Conservation (phyloP, 2,797 vertebrate species). For the Natrix natrix region DNA sequence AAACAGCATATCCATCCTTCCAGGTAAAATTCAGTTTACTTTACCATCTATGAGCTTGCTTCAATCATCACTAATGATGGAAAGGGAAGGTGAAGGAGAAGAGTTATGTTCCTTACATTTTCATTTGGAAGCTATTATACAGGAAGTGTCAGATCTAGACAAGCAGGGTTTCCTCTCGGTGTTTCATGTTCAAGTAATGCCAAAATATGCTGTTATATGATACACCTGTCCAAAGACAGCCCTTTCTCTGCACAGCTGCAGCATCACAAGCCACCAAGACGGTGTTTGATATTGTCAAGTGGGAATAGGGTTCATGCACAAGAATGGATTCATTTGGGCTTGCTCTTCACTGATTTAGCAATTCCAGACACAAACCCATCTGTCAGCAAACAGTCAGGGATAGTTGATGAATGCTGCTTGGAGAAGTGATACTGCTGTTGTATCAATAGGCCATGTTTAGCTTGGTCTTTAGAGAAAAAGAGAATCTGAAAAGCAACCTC, state of each 20-base stretch:
- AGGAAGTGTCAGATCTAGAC: conserved; percentile 58
- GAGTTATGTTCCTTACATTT: conserved; percentile 42
- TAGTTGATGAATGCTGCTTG: conserved; percentile 27
- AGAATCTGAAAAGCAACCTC: conserved; percentile 4
- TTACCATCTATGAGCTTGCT: conserved; percentile 39
- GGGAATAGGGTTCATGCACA: conserved; percentile 18
- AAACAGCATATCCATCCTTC: conserved; percentile 43
- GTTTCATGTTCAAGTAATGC: conserved; percentile 31
- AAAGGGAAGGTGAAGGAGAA: conserved; percentile 22
- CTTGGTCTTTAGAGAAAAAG: conserved; percentile 8
- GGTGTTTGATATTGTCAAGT: conserved; percentile 4
- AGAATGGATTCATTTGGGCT: conserved; percentile 35
- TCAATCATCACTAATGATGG: conserved; percentile 34
- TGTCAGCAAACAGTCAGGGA: conserved; percentile 22
- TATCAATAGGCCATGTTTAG: conserved; percentile 31
- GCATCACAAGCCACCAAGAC: conserved; percentile 4
- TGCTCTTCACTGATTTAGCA: conserved; percentile 16
- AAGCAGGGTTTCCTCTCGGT: conserved; percentile 37
- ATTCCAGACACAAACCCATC: background rate
- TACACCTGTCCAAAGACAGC: background rate
- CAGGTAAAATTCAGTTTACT: conserved; percentile 35
- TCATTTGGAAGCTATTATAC: conserved; percentile 43
- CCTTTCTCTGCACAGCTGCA: background rate
- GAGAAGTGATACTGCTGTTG: conserved; percentile 4
- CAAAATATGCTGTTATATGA: conserved; percentile 14